Evolutionary conservation across 2,113 vertebrate species (phyloP).

Genomic region (Chlorodrepanis virens): DNA sequence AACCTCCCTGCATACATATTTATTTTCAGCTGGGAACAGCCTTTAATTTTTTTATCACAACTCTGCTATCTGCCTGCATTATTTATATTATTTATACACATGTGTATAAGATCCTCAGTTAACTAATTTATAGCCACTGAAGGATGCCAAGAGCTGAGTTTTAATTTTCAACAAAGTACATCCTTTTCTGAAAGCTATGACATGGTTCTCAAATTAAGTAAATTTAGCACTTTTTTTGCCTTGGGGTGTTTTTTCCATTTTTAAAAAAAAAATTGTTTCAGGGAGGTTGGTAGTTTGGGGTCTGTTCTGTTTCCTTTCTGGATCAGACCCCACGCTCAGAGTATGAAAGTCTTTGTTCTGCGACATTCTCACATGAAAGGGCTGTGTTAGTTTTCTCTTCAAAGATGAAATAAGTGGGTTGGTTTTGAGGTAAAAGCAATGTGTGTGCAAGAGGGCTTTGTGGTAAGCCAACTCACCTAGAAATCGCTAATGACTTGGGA

Average conservation of each 20-base stretch:
- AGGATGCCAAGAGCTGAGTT: neutral
- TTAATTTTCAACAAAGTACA: neutral
- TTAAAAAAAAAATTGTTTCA: neutral
- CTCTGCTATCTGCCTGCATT: neutral
- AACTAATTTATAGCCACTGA: neutral
- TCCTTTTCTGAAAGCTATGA: neutral
- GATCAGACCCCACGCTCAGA: neutral
- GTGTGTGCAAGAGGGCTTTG: neutral
- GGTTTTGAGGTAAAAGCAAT: slow-evolving; percentile 1
- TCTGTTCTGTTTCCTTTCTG: neutral
- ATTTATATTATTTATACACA: neutral
- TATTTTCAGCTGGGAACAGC: neutral
- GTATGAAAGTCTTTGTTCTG: neutral
- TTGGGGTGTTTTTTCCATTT: neutral
- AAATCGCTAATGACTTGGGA: neutral
- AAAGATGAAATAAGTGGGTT: neutral
- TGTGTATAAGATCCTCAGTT: neutral
- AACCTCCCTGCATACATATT: neutral
- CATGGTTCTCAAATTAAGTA: neutral
- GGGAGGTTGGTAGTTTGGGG: neutral
- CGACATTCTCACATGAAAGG: neutral
- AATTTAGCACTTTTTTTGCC: neutral
- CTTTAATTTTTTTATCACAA: neutral
- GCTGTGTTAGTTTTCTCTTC: neutral
- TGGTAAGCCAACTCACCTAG: neutral